Conservation (phyloP, 2,888 invertebrate species). For the Drosophila falleni region DNA sequence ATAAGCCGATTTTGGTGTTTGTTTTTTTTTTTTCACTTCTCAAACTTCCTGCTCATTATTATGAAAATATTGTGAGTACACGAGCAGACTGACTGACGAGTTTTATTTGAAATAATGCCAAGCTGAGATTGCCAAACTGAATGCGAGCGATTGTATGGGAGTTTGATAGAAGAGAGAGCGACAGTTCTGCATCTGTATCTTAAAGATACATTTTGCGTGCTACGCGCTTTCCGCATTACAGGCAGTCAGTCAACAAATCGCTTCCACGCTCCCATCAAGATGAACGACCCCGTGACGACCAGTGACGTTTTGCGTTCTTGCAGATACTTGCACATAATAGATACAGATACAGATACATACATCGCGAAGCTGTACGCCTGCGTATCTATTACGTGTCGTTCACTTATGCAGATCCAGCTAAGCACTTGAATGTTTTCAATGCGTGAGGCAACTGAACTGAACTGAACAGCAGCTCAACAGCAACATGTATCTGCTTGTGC, state of each 20-base stretch:
- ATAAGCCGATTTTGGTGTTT: slow-evolving; percentile 76
- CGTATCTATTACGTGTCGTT: slow-evolving; percentile 60
- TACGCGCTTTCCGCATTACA: slow-evolving; percentile 49
- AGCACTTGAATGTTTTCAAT: slow-evolving; percentile 79
- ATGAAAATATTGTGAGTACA: slow-evolving; percentile 40
- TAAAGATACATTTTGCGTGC: slow-evolving; percentile 43
- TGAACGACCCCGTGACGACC: slow-evolving; percentile 70
- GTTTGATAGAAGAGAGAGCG: neutral
- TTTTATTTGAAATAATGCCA: slow-evolving; percentile 47
- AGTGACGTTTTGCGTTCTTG: slow-evolving; percentile 51
- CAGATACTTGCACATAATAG: slow-evolving; percentile 43
- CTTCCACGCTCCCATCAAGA: slow-evolving; percentile 56
- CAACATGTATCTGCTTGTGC: slow-evolving; percentile 11
- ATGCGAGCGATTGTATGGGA: slow-evolving; percentile 8
- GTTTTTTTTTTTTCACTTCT: slow-evolving; percentile 38
- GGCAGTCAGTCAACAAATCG: slow-evolving; percentile 51
- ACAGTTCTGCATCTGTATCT: slow-evolving; percentile 38
- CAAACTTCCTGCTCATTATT: slow-evolving; percentile 76
- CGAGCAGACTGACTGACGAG: slow-evolving; percentile 17
- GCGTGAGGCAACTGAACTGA: slow-evolving; percentile 39
- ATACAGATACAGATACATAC: slow-evolving; percentile 47
- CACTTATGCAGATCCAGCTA: slow-evolving; percentile 67
- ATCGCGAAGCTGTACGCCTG: slow-evolving; percentile 9
- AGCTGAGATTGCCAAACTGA: slow-evolving; percentile 27
- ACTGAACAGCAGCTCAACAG: neutral